phyloP scores from a whole-genome alignment of 2,888 invertebrate species.

The Monoplex corrugatus region DNA sequence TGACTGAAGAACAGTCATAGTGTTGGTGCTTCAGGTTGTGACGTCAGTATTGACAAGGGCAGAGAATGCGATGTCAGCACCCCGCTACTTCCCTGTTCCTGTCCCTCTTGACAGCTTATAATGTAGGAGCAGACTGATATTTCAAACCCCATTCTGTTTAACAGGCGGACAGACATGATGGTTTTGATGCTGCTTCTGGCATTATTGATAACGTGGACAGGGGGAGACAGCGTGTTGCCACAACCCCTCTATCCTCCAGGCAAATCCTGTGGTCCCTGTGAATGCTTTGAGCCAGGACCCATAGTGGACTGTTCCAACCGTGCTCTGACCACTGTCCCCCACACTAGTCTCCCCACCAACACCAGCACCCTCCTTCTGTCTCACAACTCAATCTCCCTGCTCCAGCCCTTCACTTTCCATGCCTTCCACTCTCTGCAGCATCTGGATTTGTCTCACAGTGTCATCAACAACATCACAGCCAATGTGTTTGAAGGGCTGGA shows the following conservation, averaged over 20 bases:
- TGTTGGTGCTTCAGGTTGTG: no score
- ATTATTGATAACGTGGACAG: neutral
- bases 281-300: neutral
- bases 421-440: neutral
- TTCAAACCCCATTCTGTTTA: no score
- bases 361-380: slow-evolving; percentile 36
- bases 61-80: no score
- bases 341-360: neutral
- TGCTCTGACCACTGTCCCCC: slow-evolving; percentile 3
- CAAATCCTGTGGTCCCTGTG: neutral
- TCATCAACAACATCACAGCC: slow-evolving; percentile 10
- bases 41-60: no score
- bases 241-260: neutral
- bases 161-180: no score
- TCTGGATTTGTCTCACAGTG: slow-evolving; percentile 41
- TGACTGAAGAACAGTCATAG: no score
- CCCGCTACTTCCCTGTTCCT: no score
- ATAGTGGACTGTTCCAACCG: slow-evolving; percentile 34
- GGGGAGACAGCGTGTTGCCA: neutral
- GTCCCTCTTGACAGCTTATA: no score
- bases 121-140: no score
- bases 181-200: neutral
- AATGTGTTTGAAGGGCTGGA: slow-evolving; percentile 32
- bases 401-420: slow-evolving; percentile 29
- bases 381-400: slow-evolving; percentile 30